These are phyloP conservation scores for Drosophila mulleri DNA, from an alignment of 2,888 invertebrate species.

Conservation along the genomic window DNA sequence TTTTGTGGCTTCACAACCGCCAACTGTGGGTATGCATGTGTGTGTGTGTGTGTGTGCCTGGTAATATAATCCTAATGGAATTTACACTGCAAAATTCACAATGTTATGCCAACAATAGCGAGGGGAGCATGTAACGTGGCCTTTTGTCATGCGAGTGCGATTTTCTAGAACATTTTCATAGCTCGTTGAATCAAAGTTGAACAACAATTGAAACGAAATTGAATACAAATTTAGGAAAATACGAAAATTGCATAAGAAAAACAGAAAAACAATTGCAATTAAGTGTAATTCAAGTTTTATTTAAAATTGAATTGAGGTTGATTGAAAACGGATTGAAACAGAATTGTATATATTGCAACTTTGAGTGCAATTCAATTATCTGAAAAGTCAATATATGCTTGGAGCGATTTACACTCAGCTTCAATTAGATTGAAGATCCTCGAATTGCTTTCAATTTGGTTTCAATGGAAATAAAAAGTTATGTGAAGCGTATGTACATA, in stretches of 20 bases:
- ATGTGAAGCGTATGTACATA: no score
- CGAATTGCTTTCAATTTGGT: no score
- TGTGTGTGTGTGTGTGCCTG: conserved; percentile 30
- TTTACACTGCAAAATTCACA: conserved; percentile 72
- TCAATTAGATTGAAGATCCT: no score
- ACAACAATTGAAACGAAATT: conserved; percentile 18
- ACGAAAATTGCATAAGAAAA: no score
- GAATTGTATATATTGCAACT: not conserved
- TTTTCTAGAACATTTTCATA: conserved; percentile 23
- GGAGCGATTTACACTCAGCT: no score
- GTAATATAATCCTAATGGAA: conserved; percentile 82
- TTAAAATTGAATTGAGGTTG: conserved; percentile 6
- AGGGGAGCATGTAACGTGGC: conserved; percentile 52
- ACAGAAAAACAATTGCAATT: not conserved
- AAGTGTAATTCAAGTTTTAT: not conserved
- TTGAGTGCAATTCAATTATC: no score
- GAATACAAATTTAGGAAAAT: not conserved
- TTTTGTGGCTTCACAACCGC: conserved; percentile 68
- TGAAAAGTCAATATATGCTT: no score
- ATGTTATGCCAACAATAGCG: conserved; percentile 54
- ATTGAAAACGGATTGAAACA: not conserved
- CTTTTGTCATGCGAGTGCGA: conserved; percentile 51
- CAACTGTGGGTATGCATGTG: not conserved
- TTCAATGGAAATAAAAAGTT: no score
- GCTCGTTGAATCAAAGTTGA: conserved; percentile 27